Evolutionary conservation across 2,888 invertebrate species (phyloP).

Genomic region (Epinotia brunnichana): DNA sequence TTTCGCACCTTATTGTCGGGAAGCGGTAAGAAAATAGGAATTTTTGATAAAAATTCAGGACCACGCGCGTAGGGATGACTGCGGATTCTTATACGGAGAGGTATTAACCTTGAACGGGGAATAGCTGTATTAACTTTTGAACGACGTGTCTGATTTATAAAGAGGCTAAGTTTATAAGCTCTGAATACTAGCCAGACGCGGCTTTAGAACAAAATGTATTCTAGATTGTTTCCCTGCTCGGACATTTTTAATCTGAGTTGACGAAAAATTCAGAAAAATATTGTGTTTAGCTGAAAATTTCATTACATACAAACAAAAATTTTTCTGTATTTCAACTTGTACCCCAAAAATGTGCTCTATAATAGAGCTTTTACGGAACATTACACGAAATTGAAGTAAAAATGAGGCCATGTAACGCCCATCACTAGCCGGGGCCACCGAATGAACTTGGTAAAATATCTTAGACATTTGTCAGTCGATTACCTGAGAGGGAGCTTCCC

Average conservation of each 20-base stretch:
- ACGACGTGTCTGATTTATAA: slow-evolving; percentile 43
- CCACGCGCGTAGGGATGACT: slow-evolving; percentile 45
- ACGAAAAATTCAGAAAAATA: not conserved
- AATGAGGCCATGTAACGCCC: slow-evolving; percentile 48
- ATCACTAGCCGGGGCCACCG: slow-evolving; percentile 64
- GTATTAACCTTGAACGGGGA: slow-evolving; percentile 36
- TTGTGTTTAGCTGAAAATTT: too few relatives aligned
- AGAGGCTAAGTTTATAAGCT: not conserved
- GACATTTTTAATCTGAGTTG: not conserved
- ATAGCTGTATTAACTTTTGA: slow-evolving; percentile 45
- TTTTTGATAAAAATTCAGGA: slow-evolving; percentile 67
- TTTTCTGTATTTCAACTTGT: not conserved
- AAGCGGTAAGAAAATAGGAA: slow-evolving; percentile 73
- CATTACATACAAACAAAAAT: too few relatives aligned
- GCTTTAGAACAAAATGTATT: not conserved
- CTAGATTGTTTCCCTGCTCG: not conserved
- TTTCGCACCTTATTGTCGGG: slow-evolving; percentile 81
- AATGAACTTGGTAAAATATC: slow-evolving; percentile 82
- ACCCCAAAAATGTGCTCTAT: not conserved
- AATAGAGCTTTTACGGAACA: not conserved
- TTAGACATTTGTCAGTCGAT: slow-evolving; percentile 82
- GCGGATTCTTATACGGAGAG: slow-evolving; percentile 35
- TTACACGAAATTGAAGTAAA: slow-evolving; percentile 39
- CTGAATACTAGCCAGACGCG: not conserved
- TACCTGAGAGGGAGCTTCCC: slow-evolving; percentile 74